Conservation (phyloP, 2,797 vertebrate species). For the Antennarius maculatus region DNA sequence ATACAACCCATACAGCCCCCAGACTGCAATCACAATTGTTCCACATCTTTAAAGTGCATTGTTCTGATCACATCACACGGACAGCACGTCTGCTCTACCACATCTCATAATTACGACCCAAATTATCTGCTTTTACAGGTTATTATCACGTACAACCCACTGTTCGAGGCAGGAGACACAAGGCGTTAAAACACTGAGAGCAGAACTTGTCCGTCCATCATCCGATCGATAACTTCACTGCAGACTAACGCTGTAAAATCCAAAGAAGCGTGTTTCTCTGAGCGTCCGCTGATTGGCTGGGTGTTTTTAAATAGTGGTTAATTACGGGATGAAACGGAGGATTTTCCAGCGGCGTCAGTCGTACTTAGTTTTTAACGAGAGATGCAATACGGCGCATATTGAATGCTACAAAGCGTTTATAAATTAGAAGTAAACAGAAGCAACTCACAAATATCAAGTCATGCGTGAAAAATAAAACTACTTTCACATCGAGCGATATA, state of each 20-base stretch:
- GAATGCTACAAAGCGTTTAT: constrained; percentile 38
- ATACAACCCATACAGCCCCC: constrained; percentile 31
- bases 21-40: constrained; percentile 12
- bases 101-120: not conserved
- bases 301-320: constrained; percentile 34
- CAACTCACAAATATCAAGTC: constrained; percentile 38
- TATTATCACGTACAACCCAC: constrained; percentile 7
- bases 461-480: constrained; percentile 13
- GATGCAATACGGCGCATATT: constrained; percentile 40
- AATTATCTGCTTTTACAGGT: not conserved
- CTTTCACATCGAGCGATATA: constrained; percentile 12
- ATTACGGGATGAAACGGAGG: constrained; percentile 5
- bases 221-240: constrained; percentile 46
- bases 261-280: constrained; percentile 52
- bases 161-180: constrained; percentile 3
- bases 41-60: not conserved
- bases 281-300: constrained; percentile 71
- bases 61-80: constrained; percentile 3
- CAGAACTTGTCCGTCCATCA: constrained; percentile 37
- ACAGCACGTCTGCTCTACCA: constrained; percentile 6
- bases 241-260: constrained; percentile 21
- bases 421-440: constrained; percentile 36
- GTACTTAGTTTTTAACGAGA: constrained; percentile 45
- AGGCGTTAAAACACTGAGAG: not conserved
- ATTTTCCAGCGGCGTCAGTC: constrained; percentile 1